These are phyloP conservation scores for Gambelia wislizenii DNA, from an alignment of 2,797 vertebrate species.

Conservation along the genomic window DNA sequence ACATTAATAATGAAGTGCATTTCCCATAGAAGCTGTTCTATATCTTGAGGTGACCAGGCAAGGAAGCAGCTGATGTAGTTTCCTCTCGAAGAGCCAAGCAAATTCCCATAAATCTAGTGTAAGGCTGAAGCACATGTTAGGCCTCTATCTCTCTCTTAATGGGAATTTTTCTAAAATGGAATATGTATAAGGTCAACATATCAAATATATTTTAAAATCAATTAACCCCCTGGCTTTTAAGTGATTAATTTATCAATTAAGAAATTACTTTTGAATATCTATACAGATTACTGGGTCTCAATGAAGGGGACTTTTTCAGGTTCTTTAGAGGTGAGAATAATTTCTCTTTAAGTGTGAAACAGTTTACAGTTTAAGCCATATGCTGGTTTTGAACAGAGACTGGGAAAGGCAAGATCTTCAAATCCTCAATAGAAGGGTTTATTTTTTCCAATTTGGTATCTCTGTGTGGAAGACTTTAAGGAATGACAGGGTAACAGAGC, in stretches of 20 bases:
- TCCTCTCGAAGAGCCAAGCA: conserved; percentile 71
- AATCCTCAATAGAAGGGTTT: background rate
- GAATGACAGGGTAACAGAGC: background rate
- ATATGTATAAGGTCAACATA: background rate
- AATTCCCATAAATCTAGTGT: conserved; percentile 71
- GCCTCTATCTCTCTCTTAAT: conserved; percentile 69
- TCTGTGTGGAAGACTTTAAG: too few species aligned
- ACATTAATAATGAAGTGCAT: conserved; percentile 74
- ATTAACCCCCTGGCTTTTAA: conserved; percentile 9
- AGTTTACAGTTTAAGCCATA: background rate
- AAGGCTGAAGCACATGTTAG: conserved; percentile 68
- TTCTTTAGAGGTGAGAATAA: background rate
- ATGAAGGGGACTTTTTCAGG: background rate
- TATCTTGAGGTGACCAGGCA: conserved; percentile 70
- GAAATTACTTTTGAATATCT: conserved; percentile 3
- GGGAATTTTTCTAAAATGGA: conserved; percentile 68
- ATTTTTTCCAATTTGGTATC: background rate
- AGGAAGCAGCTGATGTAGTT: conserved; percentile 70
- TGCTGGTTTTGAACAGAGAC: background rate
- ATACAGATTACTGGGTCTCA: background rate
- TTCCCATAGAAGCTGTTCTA: conserved; percentile 70
- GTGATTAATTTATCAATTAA: background rate
- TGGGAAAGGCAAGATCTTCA: background rate
- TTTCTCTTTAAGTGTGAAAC: background rate
- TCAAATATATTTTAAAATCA: background rate